Evolutionary conservation across 1,140 invertebrate genomes (phyloP), one percentile per base, ranked within the genome.

Genomic region (Ladona fulva): DNA sequence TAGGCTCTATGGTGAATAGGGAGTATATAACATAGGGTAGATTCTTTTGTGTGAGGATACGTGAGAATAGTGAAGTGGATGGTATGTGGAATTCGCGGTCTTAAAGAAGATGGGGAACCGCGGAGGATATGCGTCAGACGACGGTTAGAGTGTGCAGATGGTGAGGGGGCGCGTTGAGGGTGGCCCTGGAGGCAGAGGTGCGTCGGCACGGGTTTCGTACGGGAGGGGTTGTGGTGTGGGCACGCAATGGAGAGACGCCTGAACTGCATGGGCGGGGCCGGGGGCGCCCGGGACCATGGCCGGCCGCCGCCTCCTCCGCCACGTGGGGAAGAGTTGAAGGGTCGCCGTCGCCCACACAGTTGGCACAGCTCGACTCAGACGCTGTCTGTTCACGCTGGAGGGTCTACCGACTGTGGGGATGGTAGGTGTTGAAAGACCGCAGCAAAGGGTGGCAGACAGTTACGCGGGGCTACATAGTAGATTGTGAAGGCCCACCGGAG

Each of bases 361-460:
- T 75, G 74, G 74, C 74, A 75, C 74, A 75, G 74, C 37, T 75
- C 74, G 1, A 75, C 74, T 16, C 74, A 75, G 24, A 75, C 74
- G 24, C 74, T 75, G 14, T 75, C 24, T 24, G 74, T 75, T 19
- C 52, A 66, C 52, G 3, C n/a, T 16, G 74, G 74, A 16, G 52
- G 52, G 16, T 25, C 74, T n/a, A 8, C 74, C 3, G 52, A 66
- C 16, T 25, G 74, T 25, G 74, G 24, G 24, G 24, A 75, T 25
- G 74, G 74, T 75, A 75, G n/a, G 52, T 16, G n/a, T 16, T 22
- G 52, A 22, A 66, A 66, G 52, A 22, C 52, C 5, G 52, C 16
- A 66, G 1, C 29, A 1, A 8, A 37, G 29, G 8, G 29, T 8
- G 29, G 29, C 8, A 37, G 29, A 37, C 29, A 37, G 3, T 37